These are phyloP conservation scores for Dunckerocampus dactyliophorus DNA, from an alignment of 2,113 vertebrate species.

Conservation along the genomic window DNA sequence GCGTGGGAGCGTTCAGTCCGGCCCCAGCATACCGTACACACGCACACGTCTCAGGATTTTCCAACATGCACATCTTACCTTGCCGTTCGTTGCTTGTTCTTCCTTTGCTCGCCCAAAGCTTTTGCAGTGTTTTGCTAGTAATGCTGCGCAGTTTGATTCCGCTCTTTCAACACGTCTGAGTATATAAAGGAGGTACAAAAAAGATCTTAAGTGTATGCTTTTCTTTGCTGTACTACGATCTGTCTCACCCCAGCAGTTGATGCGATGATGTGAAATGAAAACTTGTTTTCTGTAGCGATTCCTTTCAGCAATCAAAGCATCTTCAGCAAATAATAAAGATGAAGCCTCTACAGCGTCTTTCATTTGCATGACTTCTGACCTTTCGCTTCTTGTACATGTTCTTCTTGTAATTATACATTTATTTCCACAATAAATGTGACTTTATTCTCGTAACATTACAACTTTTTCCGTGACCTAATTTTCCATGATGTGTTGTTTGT, in stretches of 20 bases:
- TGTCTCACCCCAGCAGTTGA: not conserved
- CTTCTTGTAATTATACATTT: not conserved
- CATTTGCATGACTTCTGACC: conserved; percentile 25
- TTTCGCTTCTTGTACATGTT: conserved; percentile 20
- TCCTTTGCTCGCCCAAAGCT: conserved; percentile 34
- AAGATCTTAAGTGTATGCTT: conserved; percentile 32
- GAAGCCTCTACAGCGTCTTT: conserved; percentile 56
- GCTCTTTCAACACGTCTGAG: conserved; percentile 41
- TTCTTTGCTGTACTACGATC: conserved; percentile 21
- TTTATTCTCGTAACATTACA: too few relatives aligned
- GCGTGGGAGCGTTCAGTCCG: too few relatives aligned
- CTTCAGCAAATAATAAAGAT: conserved; percentile 67
- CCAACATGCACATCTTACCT: conserved; percentile 23
- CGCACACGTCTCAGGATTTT: conserved; percentile 62
- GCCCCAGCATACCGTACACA: not conserved
- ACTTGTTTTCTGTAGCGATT: conserved; percentile 37
- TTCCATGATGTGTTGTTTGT: too few relatives aligned
- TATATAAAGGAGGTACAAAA: conserved; percentile 24
- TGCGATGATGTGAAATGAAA: not conserved
- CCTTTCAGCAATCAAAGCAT: conserved; percentile 57
- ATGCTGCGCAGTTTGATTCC: conserved; percentile 25
- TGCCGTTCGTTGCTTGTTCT: conserved; percentile 19
- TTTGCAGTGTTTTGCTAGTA: conserved; percentile 48
- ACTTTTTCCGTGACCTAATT: too few relatives aligned
- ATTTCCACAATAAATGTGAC: not conserved